Evolutionary conservation across 2,113 vertebrate species (phyloP).

Genomic region (Sterrhoptilus dennistouni): DNA sequence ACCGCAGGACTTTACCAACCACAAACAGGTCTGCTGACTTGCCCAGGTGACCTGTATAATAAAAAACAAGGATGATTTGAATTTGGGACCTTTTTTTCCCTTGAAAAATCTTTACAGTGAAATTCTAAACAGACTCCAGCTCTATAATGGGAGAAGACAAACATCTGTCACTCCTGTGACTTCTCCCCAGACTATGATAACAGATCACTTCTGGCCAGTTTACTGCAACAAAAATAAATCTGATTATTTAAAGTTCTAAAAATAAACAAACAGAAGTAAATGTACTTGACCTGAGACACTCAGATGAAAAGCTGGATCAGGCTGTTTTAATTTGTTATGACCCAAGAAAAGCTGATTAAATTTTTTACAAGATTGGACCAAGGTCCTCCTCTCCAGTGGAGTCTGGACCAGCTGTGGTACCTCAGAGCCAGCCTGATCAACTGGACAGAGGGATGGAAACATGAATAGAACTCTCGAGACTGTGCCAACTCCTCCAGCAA

Average conservation of each 20-base stretch:
- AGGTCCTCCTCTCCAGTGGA: not conserved
- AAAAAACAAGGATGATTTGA: not conserved
- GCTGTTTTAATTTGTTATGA: conserved; percentile 40
- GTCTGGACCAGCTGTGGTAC: not conserved
- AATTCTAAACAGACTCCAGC: conserved; percentile 41
- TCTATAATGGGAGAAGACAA: conserved; percentile 49
- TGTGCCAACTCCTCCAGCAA: not conserved
- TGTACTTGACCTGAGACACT: conserved; percentile 60
- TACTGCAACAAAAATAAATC: conserved; percentile 66
- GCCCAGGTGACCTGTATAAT: not conserved
- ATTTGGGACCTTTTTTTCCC: not conserved
- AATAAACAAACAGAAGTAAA: conserved; percentile 63
- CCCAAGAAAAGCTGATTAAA: conserved; percentile 47
- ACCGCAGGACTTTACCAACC: not conserved
- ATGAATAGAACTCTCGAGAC: not conserved
- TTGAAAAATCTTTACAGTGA: not conserved
- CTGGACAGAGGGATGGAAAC: not conserved
- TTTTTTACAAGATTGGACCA: conserved; percentile 28
- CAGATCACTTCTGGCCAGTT: conserved; percentile 52
- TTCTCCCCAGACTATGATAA: conserved; percentile 42
- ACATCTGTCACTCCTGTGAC: conserved; percentile 15
- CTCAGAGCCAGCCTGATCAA: not conserved
- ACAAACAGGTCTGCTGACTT: not conserved
- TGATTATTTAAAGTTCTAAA: conserved; percentile 60
- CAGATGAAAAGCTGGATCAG: conserved; percentile 24